These are phyloP conservation scores for Malaclemys terrapin DNA, from an alignment of 2,113 vertebrate genomes.

Conservation along the genomic window DNA sequence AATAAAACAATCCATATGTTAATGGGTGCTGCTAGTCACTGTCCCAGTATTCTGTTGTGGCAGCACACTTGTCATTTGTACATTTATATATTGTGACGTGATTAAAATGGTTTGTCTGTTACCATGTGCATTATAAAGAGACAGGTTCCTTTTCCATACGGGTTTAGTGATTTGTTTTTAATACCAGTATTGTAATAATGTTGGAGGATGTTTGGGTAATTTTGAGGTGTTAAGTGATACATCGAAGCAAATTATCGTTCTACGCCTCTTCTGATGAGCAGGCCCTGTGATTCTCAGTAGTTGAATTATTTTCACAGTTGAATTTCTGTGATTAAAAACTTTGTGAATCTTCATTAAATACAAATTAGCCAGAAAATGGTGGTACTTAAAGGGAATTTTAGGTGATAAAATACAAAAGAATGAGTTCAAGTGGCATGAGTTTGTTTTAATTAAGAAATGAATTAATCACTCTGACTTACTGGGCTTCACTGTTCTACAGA, in stretches of 20 bases:
- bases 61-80: background rate
- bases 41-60: background rate
- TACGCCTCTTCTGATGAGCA: background rate
- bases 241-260: background rate
- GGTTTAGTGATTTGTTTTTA: too few species aligned
- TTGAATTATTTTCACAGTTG: slow-evolving; percentile 78
- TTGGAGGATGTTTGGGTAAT: background rate
- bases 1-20: slow-evolving; percentile 54
- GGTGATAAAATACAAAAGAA: slow-evolving; percentile 88
- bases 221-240: background rate
- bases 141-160: background rate
- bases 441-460: slow-evolving; percentile 89
- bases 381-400: slow-evolving; percentile 84
- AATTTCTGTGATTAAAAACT: slow-evolving; percentile 87
- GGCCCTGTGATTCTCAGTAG: slow-evolving; percentile 20
- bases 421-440: slow-evolving; percentile 86
- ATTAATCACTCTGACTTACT: slow-evolving; percentile 83
- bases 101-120: background rate
- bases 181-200: background rate
- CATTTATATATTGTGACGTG: background rate
- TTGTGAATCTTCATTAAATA: slow-evolving; percentile 88
- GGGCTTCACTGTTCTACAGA: slow-evolving; percentile 86
- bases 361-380: slow-evolving; percentile 87
- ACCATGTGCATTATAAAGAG: background rate
- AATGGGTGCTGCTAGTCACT: background rate